Percentiles rank a stretch among this genome's conserved stretches.
These are phyloP conservation scores for Formica selysi DNA, from an alignment of 1,140 invertebrate genomes.

Conservation along the genomic window DNA sequence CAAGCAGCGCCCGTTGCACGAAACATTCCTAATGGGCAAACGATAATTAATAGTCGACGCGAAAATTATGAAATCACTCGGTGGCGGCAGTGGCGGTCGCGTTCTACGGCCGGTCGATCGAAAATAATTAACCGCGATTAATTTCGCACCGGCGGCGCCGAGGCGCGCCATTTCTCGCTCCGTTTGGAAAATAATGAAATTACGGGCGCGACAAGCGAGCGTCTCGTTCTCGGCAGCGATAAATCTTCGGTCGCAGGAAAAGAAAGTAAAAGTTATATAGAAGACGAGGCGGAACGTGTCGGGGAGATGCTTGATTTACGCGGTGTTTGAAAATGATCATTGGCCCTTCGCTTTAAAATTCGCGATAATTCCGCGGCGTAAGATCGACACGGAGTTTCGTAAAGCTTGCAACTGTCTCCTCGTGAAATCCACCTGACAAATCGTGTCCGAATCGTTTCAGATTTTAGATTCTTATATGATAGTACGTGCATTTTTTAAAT, in stretches of 20 bases:
- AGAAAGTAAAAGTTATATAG: conserved; percentile 55
- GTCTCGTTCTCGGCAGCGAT: conserved; percentile 45
- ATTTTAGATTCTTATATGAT: background rate
- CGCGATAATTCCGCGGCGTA: conserved; percentile 23
- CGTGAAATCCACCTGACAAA: background rate
- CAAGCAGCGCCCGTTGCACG: background rate
- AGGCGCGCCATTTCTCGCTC: conserved; percentile 21
- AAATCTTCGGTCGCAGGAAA: conserved; percentile 28
- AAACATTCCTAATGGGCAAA: conserved; percentile 30
- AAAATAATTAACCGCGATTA: conserved; percentile 62
- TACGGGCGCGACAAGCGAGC: conserved; percentile 48
- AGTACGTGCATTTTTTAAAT: background rate
- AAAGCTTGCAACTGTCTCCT: background rate
- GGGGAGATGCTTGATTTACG: conserved; percentile 41
- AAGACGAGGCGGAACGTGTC: background rate
- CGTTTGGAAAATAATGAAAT: conserved; percentile 58
- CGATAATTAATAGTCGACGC: conserved; percentile 50
- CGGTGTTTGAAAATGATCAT: conserved; percentile 28
- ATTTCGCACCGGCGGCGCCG: conserved; percentile 22
- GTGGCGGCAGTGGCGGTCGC: background rate
- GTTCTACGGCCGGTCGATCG: conserved; percentile 32
- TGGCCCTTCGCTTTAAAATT: conserved; percentile 13
- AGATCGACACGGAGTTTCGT: conserved; percentile 20
- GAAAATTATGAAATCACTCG: conserved; percentile 56
- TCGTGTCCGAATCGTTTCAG: background rate